These are phyloP conservation scores for Gymnodraco acuticeps DNA, from an alignment of 2,797 vertebrate genomes.

Conservation along the genomic window DNA sequence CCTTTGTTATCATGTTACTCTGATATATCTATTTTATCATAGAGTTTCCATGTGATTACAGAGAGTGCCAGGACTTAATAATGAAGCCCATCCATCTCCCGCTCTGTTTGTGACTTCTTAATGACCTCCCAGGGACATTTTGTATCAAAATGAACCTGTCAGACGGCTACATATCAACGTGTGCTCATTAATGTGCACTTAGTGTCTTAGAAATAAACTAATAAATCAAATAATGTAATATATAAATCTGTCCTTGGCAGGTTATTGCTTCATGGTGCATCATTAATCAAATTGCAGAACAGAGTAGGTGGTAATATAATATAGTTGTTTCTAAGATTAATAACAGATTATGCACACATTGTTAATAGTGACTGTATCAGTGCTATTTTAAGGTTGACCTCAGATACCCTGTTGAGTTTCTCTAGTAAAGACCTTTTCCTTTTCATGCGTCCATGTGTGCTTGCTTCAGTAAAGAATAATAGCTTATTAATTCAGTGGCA, in stretches of 20 bases:
- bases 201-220: slow-evolving; percentile 21
- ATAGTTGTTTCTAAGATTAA: no score
- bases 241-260: slow-evolving; percentile 5
- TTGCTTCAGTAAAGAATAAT: no score
- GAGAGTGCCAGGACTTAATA: slow-evolving; percentile 12
- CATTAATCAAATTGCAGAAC: no score
- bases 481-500: no score
- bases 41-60: slow-evolving; percentile 14
- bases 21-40: neutral
- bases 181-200: slow-evolving; percentile 30
- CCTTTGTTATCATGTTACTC: no score
- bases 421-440: no score
- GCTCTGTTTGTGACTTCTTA: slow-evolving; percentile 25
- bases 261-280: slow-evolving; percentile 1
- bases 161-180: neutral
- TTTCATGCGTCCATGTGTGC: no score
- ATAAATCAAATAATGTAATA: slow-evolving; percentile 27
- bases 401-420: no score
- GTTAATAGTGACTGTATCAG: no score
- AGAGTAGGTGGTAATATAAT: no score
- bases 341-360: no score
- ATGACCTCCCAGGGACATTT: slow-evolving; percentile 8
- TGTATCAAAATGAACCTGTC: slow-evolving; percentile 2
- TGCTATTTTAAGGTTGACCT: no score
- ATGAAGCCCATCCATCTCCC: slow-evolving; percentile 41